phyloP scores from a whole-genome alignment of 2,888 invertebrate genomes.

The Eristalinus aeneus region DNA sequence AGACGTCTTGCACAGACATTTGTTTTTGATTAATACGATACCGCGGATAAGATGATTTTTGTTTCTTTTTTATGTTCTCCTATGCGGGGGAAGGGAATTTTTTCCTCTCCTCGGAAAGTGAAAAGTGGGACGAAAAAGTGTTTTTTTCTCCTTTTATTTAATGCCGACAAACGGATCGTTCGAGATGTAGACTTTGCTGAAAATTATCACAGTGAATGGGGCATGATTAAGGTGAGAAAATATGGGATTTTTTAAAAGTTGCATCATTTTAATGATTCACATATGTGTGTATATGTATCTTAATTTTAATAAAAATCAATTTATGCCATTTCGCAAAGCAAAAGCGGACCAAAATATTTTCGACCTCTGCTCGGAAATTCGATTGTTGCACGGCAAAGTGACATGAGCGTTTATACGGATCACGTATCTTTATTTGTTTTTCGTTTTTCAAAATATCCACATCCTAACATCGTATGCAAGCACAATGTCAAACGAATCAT shows the following conservation, averaged over 20 bases:
- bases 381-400: too few species aligned
- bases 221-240: background rate
- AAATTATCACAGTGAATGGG: background rate
- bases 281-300: background rate
- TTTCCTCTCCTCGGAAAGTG: background rate
- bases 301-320: too few species aligned
- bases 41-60: background rate
- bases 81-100: background rate
- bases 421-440: too few species aligned
- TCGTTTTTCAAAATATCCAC: too few species aligned
- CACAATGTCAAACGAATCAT: too few species aligned
- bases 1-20: conserved; percentile 1
- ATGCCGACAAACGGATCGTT: background rate
- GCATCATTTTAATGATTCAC: too few species aligned
- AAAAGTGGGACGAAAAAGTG: background rate
- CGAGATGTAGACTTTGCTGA: background rate
- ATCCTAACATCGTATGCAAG: too few species aligned
- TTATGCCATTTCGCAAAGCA: too few species aligned
- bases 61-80: conserved; percentile 4
- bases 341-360: too few species aligned
- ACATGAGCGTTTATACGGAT: too few species aligned
- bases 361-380: too few species aligned
- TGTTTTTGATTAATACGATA: conserved; percentile 38
- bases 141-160: background rate
- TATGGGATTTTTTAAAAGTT: too few species aligned